Evolutionary conservation across 2,797 vertebrate species (phyloP).

Genomic region (Sebastes vulpes): DNA sequence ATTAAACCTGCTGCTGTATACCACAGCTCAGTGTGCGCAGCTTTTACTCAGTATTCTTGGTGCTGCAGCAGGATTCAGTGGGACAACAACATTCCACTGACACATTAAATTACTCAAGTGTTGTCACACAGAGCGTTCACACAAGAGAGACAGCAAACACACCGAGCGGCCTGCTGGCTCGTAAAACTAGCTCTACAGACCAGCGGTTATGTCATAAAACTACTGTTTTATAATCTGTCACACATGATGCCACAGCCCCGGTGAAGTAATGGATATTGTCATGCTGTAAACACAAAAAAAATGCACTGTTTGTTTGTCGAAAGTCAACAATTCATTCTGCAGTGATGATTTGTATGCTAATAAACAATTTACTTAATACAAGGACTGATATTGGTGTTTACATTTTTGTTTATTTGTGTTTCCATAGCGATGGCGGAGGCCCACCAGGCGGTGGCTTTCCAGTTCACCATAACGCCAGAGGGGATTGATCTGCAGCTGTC

Average conservation of each 20-base stretch:
- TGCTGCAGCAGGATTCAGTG: conserved; percentile 2
- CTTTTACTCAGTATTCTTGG: background rate
- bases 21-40: background rate
- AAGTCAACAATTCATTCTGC: background rate
- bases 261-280: background rate
- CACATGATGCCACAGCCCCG: background rate
- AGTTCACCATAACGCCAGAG: conserved; percentile 89
- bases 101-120: conserved; percentile 34
- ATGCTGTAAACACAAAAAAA: background rate
- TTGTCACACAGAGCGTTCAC: conserved; percentile 3
- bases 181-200: background rate
- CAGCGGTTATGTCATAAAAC: background rate
- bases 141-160: background rate
- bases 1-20: background rate
- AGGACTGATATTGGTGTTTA: background rate
- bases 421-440: conserved; percentile 85
- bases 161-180: background rate
- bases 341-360: background rate
- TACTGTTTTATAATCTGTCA: background rate
- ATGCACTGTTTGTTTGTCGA: background rate
- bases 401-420: background rate
- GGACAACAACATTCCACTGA: conserved; percentile 55
- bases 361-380: background rate
- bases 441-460: conserved; percentile 88
- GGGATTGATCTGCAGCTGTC: conserved; percentile 87